phyloP scores from a whole-genome alignment of 2,888 invertebrate species.

The Oasisia sp. region DNA sequence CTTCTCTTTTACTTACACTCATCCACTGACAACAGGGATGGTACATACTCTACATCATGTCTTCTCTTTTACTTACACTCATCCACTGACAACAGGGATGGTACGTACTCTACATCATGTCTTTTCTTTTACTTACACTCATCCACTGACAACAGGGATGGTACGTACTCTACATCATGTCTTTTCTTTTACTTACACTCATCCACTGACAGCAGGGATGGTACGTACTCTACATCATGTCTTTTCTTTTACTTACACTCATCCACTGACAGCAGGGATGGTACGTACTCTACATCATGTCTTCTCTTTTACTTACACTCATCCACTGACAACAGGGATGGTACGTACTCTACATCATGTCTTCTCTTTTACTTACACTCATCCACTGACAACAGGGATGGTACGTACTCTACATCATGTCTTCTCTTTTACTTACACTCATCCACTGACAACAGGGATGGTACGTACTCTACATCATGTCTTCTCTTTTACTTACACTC shows the following conservation, averaged over 20 bases:
- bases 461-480: constrained; percentile 59
- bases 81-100: constrained; percentile 88
- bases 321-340: constrained; percentile 88
- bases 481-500: too few species aligned
- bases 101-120: constrained; percentile 59
- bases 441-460: constrained; percentile 88
- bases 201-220: constrained; percentile 88
- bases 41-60: constrained; percentile 59
- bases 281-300: constrained; percentile 59
- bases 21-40: constrained; percentile 88
- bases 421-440: too few species aligned
- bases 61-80: too few species aligned
- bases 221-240: constrained; percentile 59
- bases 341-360: constrained; percentile 59
- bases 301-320: too few species aligned
- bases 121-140: too few species aligned
- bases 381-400: constrained; percentile 88
- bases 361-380: too few species aligned
- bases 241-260: too few species aligned
- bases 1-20: too few species aligned
- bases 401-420: constrained; percentile 59
- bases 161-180: constrained; percentile 59
- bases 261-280: constrained; percentile 88
- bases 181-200: too few species aligned
- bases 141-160: constrained; percentile 88